A percentile compares a stretch with the other conserved stretches of the same genome.
These are phyloP conservation scores for Rotaria macrura DNA, from an alignment of 2,888 invertebrate genomes.

Conservation along the genomic window DNA sequence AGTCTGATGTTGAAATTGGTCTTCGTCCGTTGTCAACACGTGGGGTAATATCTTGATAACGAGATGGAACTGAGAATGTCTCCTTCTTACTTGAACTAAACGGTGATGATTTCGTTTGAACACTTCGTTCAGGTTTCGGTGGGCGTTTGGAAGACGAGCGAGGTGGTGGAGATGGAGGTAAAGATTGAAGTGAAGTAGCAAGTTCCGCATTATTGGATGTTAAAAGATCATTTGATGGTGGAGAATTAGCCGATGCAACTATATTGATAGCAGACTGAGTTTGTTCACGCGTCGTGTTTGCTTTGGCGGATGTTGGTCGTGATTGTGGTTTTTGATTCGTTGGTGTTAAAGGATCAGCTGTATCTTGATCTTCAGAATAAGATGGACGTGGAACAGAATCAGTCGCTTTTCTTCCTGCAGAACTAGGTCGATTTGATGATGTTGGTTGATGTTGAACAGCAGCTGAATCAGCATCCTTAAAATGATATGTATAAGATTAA, in stretches of 20 bases:
- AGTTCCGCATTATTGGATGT: background rate
- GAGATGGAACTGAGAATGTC: background rate
- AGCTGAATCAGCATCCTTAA: background rate
- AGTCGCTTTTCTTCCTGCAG: background rate
- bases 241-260: background rate
- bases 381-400: background rate
- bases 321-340: background rate
- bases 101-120: background rate
- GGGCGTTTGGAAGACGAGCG: background rate
- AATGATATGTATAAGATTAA: too few species aligned
- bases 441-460: background rate
- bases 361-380: background rate
- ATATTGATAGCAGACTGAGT: background rate
- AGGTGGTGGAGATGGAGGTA: background rate
- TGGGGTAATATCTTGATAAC: background rate
- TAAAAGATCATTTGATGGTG: background rate
- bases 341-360: background rate
- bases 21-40: background rate
- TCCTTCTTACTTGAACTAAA: background rate
- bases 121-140: background rate
- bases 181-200: background rate
- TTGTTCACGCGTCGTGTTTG: background rate
- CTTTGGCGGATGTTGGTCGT: conserved; percentile 3
- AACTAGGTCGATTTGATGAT: background rate
- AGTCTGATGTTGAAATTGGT: background rate